Evolutionary conservation across 2,113 vertebrate species (phyloP).

Genomic region (Dipodomys stephensi): DNA sequence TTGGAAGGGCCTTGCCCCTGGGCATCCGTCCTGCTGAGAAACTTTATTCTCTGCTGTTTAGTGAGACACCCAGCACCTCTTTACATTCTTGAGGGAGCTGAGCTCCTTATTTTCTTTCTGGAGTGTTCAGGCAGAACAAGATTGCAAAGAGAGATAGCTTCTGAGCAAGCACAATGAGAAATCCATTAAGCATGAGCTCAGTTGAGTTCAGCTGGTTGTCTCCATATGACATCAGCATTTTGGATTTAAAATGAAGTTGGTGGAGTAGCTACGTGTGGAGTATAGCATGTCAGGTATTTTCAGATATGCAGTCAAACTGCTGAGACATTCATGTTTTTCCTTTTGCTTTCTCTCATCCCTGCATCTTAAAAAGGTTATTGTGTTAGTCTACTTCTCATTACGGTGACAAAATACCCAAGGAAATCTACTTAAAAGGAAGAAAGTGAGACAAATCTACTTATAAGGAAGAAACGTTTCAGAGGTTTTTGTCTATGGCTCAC

Average conservation of each 20-base stretch:
- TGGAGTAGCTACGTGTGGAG: background rate
- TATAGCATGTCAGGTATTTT: background rate
- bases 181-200: slow-evolving; percentile 1
- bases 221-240: background rate
- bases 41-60: background rate
- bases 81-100: background rate
- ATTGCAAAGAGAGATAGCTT: slow-evolving; percentile 7
- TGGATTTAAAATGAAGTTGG: background rate
- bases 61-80: background rate
- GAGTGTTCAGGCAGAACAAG: background rate
- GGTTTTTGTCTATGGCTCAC: too few species aligned
- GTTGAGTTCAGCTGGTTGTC: background rate
- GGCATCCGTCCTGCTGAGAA: background rate
- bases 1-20: background rate
- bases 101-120: background rate
- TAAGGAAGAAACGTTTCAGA: too few species aligned
- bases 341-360: background rate
- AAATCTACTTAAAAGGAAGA: background rate
- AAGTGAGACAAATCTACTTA: too few species aligned
- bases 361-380: background rate
- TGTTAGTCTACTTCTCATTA: background rate
- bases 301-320: background rate
- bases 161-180: background rate
- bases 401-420: background rate
- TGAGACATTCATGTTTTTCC: background rate